phyloP scores from a whole-genome alignment of 2,797 vertebrate species.

The Pangasius djambal region DNA sequence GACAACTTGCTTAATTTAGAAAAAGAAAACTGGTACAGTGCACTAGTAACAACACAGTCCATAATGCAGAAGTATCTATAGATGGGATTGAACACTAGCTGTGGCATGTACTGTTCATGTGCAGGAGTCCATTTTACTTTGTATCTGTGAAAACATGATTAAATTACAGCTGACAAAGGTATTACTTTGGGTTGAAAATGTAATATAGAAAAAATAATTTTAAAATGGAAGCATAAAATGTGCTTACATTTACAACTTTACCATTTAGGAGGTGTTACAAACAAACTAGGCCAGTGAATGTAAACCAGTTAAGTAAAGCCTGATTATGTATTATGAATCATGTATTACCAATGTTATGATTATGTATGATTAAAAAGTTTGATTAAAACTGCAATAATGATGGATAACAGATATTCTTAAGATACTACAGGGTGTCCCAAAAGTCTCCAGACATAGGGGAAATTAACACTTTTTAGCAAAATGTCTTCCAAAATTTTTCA shows the following conservation, averaged over 20 bases:
- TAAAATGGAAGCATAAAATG: neutral
- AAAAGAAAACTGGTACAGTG: conserved; percentile 8
- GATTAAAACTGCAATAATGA: neutral
- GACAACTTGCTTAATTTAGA: conserved; percentile 60
- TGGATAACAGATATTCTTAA: neutral
- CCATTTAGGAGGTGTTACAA: neutral
- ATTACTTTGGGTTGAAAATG: neutral
- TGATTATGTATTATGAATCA: neutral
- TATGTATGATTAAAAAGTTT: neutral
- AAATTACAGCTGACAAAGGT: neutral
- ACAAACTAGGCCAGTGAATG: neutral
- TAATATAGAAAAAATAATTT: neutral
- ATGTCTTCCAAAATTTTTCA: too few relatives aligned
- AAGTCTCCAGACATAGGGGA: too few relatives aligned
- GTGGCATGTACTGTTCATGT: neutral
- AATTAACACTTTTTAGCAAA: too few relatives aligned
- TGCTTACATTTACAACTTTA: neutral
- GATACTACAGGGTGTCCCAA: neutral
- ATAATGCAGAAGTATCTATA: neutral
- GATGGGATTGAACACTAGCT: neutral
- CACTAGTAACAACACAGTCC: conserved; percentile 7
- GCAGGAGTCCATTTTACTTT: neutral
- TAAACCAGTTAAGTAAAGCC: neutral
- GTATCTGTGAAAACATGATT: neutral
- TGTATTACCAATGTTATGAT: neutral